Conservation (phyloP, 2,113 vertebrate species). For the Tragelaphus imberbis region DNA sequence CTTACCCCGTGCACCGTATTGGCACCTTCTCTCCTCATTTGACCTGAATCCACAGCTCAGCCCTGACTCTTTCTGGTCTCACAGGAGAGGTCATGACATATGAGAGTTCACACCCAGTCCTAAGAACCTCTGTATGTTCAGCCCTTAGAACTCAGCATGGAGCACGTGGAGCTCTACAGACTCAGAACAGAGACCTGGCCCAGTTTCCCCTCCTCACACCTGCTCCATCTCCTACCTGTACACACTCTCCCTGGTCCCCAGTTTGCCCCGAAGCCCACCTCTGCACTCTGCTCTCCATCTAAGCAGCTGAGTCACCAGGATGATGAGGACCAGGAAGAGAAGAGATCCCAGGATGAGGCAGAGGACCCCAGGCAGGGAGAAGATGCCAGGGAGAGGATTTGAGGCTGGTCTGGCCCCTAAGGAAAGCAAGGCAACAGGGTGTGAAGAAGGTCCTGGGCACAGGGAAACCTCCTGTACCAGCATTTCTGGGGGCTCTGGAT, state of each 20-base stretch:
- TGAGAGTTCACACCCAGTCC: neutral
- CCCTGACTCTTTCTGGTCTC: neutral
- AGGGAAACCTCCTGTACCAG: neutral
- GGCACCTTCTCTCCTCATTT: neutral
- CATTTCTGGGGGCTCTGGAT: neutral
- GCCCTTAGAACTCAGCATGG: too few species aligned
- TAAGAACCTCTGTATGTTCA: neutral
- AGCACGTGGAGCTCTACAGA: neutral
- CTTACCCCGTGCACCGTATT: rapidly evolving
- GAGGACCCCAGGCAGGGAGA: neutral
- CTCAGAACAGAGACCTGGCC: neutral
- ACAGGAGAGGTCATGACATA: neutral
- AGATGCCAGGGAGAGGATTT: neutral
- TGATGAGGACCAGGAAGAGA: slow-evolving; percentile 11
- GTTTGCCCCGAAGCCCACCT: neutral
- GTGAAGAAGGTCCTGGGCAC: neutral
- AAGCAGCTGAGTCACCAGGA: neutral
- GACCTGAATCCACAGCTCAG: neutral
- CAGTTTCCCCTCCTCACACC: neutral
- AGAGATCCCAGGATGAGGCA: neutral
- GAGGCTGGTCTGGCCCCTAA: neutral
- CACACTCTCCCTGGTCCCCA: neutral
- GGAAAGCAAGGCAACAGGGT: neutral
- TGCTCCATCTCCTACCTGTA: neutral
- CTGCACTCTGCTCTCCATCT: neutral